Conservation (phyloP, 2,888 invertebrate genomes). For the Machimus atricapillus region DNA sequence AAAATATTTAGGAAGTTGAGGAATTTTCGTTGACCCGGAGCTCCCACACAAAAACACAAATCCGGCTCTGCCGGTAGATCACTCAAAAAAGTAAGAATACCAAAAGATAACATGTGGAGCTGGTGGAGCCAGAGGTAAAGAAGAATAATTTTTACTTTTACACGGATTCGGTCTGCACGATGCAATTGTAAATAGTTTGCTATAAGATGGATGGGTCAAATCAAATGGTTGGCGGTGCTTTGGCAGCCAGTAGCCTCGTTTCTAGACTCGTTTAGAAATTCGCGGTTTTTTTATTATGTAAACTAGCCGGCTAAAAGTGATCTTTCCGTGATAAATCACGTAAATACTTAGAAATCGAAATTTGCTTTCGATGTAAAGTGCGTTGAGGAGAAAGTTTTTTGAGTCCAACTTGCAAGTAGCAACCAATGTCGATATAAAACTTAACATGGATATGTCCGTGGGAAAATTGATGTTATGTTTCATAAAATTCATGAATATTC, state of each 20-base stretch:
- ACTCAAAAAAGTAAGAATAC: background rate
- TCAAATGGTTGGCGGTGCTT: background rate
- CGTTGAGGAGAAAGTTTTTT: slow-evolving; percentile 7
- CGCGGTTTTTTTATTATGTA: background rate
- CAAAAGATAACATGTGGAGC: background rate
- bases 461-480: background rate
- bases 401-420: background rate
- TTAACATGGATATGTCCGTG: background rate
- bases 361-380: slow-evolving; percentile 3
- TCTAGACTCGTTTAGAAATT: background rate
- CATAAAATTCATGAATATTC: background rate
- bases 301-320: background rate
- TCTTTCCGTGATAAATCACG: background rate
- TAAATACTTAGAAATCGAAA: slow-evolving; percentile 1
- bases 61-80: background rate
- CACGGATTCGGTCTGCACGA: background rate
- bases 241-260: background rate
- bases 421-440: background rate
- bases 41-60: background rate
- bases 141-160: background rate
- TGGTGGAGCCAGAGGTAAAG: background rate
- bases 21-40: too few relatives aligned
- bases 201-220: background rate
- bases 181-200: background rate
- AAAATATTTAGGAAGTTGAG: too few relatives aligned